Percentiles rank a stretch among this genome's conserved stretches.
phyloP scores from a whole-genome alignment of 2,888 invertebrate genomes.

The Diachrysia chrysitis region DNA sequence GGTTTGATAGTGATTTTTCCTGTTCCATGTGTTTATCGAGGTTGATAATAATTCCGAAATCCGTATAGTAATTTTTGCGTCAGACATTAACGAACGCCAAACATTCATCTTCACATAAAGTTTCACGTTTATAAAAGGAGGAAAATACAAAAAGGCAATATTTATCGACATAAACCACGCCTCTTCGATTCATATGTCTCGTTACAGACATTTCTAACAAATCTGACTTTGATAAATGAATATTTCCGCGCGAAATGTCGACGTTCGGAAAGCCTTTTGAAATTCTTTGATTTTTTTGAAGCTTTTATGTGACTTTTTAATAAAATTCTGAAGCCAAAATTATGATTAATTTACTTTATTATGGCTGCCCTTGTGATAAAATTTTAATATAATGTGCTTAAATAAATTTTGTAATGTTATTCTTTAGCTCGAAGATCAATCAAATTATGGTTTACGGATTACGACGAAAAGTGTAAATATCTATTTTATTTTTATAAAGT shows the following conservation, averaged over 20 bases:
- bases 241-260: conserved; percentile 21
- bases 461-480: too few relatives aligned
- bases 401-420: neutral
- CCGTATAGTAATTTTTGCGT: too few relatives aligned
- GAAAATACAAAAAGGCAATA: neutral
- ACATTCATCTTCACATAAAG: neutral
- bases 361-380: neutral
- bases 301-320: conserved; percentile 7
- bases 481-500: too few relatives aligned
- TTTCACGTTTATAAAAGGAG: neutral
- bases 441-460: neutral
- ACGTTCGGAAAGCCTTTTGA: neutral
- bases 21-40: neutral
- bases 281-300: neutral
- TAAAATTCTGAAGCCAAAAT: conserved; percentile 1
- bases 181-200: conserved; percentile 16
- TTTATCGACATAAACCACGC: conserved; percentile 13
- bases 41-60: neutral
- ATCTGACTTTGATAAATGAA: conserved; percentile 38
- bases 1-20: neutral
- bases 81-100: neutral
- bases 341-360: conserved; percentile 1
- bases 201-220: conserved; percentile 21
- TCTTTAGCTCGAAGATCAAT: neutral
- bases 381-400: neutral